Percentiles rank a stretch among this genome's conserved stretches.
These are phyloP conservation scores for Julus scanicus DNA, from an alignment of 2,888 invertebrate genomes.

Conservation along the genomic window DNA sequence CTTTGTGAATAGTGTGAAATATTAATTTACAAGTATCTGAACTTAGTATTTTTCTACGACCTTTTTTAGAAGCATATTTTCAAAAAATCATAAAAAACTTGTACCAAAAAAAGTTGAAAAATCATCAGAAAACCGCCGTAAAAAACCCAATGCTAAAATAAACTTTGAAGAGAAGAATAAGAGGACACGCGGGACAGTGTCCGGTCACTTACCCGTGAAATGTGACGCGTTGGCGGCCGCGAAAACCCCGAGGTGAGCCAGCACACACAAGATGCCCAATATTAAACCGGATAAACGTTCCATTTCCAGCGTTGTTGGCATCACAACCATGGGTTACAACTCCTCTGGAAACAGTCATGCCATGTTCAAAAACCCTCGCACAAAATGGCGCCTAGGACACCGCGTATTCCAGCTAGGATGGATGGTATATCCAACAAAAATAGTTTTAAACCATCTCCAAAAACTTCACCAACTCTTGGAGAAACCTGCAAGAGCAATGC, in stretches of 20 bases:
- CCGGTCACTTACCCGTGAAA: constrained; percentile 24
- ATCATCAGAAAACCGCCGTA: background rate
- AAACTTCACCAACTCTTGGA: background rate
- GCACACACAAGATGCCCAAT: background rate
- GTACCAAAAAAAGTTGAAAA: too few relatives aligned
- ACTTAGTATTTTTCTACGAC: too few relatives aligned
- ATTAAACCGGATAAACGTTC: background rate
- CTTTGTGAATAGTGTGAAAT: too few relatives aligned
- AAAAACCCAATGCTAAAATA: background rate
- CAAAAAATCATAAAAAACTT: too few relatives aligned
- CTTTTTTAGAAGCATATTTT: too few relatives aligned
- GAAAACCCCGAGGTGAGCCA: constrained; percentile 18
- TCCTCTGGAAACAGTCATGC: background rate
- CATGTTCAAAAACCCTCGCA: background rate
- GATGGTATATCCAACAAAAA: background rate
- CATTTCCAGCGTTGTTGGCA: background rate
- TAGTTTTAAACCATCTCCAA: background rate
- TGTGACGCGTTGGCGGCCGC: constrained; percentile 11
- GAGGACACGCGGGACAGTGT: background rate
- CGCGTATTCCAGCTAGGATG: background rate
- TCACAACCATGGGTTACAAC: background rate
- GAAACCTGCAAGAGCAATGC: background rate
- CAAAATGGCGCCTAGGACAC: constrained; percentile 1
- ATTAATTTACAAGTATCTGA: too few relatives aligned
- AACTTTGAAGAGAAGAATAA: background rate